Base-by-base conservation (phyloP, 2,888 invertebrate species). In the Cantharis flavilabris region DNA sequence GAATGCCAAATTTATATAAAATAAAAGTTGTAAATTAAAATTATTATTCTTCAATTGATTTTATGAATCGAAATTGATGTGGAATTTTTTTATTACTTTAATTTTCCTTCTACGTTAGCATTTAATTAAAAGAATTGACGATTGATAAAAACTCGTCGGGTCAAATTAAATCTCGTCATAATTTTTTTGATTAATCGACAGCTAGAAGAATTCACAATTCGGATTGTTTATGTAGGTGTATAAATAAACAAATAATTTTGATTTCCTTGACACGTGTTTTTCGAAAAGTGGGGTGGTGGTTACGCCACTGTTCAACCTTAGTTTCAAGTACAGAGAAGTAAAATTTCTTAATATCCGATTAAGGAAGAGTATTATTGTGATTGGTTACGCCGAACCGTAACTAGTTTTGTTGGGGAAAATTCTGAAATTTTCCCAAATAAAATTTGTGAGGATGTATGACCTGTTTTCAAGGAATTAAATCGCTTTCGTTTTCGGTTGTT, bases 401-500 rank as follows among this genome's bases (percentile, higher is more conserved):
- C n/a, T n/a, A n/a, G n/a, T n/a, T n/a, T n/a, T n/a, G n/a, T n/a
- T 16, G 16, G 16, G 16, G 16, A 16, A 16, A 16, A 16, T 1
- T 20, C 30, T 4, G 13, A 49, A 49, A 16, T n/a, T 49, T 49
- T 13, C 5, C n/a, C 1, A n/a, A 49, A 49, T n/a, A 49, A 49
- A 49, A 49, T 49, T n/a, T n/a, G 1, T n/a, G 7, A 49, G 49
- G 49, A 49, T 49, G n/a, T 23, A 9, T 49, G 49, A 49, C 49
- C 49, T n/a, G 65, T 67, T 67, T 67, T 67, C 18, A 67, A 67
- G 23, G 13, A 73, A 65, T 64, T 63, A 26, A 69, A 23, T 26
- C 49, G 71, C 67, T 77, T 76, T 78, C 78, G 63, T 76, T 78
- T 76, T 78, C 70, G 26, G 30, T 70, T 28, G 63, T 70, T 28